Base-by-base conservation (phyloP, 2,797 vertebrate genomes). In the Holocentrus rufus region DNA sequence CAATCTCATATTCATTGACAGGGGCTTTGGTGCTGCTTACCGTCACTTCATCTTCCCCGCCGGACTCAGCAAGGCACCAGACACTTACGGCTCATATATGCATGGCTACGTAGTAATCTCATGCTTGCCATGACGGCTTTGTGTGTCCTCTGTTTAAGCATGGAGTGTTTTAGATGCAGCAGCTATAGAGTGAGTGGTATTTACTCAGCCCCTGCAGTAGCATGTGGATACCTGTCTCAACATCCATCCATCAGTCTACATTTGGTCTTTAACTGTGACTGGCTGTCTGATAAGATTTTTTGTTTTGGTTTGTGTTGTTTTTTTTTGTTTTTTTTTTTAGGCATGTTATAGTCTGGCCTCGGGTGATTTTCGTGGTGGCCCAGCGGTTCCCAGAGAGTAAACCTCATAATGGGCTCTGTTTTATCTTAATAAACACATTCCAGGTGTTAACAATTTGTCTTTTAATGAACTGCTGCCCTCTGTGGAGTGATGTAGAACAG, bases 381-480 rank as follows among this genome's bases (percentile, higher is more conserved):
- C 82, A 67, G 85, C 79, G 77, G 57, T 82, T 80, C 61, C 57
- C 42, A 76, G 66, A 69, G 74, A 72, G 68, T 87, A 82, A 77
- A 72, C 52, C 69, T 85, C 58, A 60, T 91, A 90, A 92, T 84
- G 79, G 78, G 54, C 76, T 72, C 22, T 64, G 76, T 90, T 92
- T 87, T 83, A 79, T 86, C 82, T 79, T 84, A 86, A 90, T 90
- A 88, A 91, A 91, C 83, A 84, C 76, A 65, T 80, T 82, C 88
- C 91, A 94, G 87, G 87, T 92, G 91, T 89, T 89, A 79, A 74
- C 89, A 93, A 90, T 94, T 92, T 93, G 87, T 60, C 60, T 74
- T 34, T 83, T 92, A 92, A 94, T 93, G 90, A 94, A 93, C 90
- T 93, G 89, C 90, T 89, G 90, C 89, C 83, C 90, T 90, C 85